Evolutionary conservation across 2,888 invertebrate genomes (phyloP).

Genomic region (Tenthredo mesomela): DNA sequence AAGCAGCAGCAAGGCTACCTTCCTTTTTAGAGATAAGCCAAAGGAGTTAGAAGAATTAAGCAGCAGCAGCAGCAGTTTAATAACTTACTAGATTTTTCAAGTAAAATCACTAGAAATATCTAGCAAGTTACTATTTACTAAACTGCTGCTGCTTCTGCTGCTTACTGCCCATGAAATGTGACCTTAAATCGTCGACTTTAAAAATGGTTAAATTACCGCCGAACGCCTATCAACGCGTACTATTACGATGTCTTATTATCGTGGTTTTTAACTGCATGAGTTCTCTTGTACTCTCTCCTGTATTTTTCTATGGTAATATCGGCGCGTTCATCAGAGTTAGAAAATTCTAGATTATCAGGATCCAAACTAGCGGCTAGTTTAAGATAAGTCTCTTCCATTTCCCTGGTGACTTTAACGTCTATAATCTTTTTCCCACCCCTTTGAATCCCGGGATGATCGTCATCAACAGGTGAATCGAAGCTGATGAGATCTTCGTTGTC

Average conservation of each 20-base stretch:
- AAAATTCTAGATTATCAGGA: constrained; percentile 66
- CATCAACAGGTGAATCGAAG: constrained; percentile 71
- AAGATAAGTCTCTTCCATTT: constrained; percentile 75
- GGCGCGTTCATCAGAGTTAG: constrained; percentile 60
- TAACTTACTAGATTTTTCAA: no score
- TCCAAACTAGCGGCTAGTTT: constrained; percentile 74
- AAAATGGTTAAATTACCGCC: neutral
- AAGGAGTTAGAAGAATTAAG: no score
- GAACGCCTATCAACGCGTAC: constrained; percentile 26
- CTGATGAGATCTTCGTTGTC: constrained; percentile 68
- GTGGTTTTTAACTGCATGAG: constrained; percentile 65
- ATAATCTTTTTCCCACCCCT: constrained; percentile 54
- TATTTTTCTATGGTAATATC: constrained; percentile 75
- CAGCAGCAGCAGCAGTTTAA: no score
- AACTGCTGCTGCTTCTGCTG: no score
- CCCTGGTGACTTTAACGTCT: constrained; percentile 73
- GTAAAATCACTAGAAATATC: no score
- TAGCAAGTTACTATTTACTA: no score
- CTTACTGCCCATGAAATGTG: no score
- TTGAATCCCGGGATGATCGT: constrained; percentile 48
- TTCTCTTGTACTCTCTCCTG: constrained; percentile 71
- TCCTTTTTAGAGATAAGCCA: no score
- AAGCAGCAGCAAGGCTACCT: no score
- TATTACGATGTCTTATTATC: constrained; percentile 65
- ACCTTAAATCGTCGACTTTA: neutral